Percentiles rank a stretch among this genome's conserved stretches.
These are phyloP conservation scores for Drosophila jambulina DNA, from an alignment of 1,140 invertebrate genomes.

Conservation along the genomic window DNA sequence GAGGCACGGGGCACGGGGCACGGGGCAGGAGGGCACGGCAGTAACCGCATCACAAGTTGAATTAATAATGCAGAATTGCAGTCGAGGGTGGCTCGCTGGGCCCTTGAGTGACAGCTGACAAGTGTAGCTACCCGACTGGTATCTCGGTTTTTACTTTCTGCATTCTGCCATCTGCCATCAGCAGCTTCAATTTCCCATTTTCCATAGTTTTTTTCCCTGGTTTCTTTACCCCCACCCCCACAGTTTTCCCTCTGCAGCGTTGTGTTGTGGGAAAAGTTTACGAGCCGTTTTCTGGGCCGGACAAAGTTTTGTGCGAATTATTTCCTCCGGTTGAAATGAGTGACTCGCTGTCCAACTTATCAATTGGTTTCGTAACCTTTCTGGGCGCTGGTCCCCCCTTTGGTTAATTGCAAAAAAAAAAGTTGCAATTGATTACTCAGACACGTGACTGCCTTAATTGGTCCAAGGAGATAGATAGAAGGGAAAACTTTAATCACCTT, in stretches of 20 bases:
- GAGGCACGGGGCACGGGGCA: too few relatives aligned
- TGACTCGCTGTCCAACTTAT: constrained; percentile 29
- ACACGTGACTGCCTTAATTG: constrained; percentile 34
- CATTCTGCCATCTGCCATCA: constrained; percentile 11
- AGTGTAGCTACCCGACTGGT: constrained; percentile 16
- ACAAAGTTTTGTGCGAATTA: constrained; percentile 36
- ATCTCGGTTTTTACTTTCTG: constrained; percentile 21
- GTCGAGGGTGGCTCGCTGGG: constrained; percentile 2
- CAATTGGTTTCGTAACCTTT: constrained; percentile 22
- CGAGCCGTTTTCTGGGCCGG: constrained; percentile 6
- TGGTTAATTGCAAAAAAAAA: constrained; percentile 29
- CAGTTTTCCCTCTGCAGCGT: not conserved
- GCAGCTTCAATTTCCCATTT: constrained; percentile 39
- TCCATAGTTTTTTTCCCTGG: not conserved
- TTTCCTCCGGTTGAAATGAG: constrained; percentile 22
- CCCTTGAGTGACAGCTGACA: constrained; percentile 40
- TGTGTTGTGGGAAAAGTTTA: constrained; percentile 24
- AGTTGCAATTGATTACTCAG: constrained; percentile 37
- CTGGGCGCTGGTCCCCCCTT: too few relatives aligned
- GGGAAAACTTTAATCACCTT: constrained; percentile 1
- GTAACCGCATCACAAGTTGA: constrained; percentile 46
- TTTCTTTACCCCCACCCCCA: not conserved
- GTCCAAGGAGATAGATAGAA: not conserved
- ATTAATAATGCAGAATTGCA: constrained; percentile 57
- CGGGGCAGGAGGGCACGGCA: not conserved